phyloP scores from a whole-genome alignment of 2,888 invertebrate genomes.

The Gastracanthus pulcherrimus region DNA sequence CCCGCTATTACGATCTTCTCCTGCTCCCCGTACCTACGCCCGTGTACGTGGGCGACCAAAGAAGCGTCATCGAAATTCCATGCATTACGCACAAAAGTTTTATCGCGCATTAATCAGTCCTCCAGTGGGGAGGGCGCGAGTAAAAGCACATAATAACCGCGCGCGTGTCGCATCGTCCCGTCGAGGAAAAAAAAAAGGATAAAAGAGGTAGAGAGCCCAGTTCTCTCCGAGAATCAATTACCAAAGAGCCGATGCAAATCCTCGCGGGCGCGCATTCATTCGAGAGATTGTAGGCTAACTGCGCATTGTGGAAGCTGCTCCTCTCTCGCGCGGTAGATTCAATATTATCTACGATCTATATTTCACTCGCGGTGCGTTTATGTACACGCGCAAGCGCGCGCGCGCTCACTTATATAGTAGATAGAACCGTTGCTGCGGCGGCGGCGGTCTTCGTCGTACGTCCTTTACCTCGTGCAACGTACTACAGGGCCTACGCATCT shows the following conservation, averaged over 20 bases:
- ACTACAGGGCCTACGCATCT: no score
- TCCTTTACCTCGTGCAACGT: no score
- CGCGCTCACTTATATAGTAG: background rate
- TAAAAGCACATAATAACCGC: no score
- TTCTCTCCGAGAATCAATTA: constrained; percentile 9
- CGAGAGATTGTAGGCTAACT: background rate
- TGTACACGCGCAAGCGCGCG: background rate
- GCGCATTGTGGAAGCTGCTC: background rate
- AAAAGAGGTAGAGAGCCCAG: background rate
- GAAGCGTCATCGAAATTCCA: constrained; percentile 11
- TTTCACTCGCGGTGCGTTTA: background rate
- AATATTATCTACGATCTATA: constrained; percentile 45
- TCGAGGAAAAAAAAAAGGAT: no score
- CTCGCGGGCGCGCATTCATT: background rate
- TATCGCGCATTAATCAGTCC: constrained; percentile 29
- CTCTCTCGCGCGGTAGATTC: background rate
- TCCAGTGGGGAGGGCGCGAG: no score
- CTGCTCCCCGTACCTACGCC: background rate
- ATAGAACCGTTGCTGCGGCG: no score
- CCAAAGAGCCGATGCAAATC: constrained; percentile 7
- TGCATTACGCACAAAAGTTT: constrained; percentile 17
- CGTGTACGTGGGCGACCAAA: background rate
- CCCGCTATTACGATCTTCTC: background rate
- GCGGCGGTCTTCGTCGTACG: background rate
- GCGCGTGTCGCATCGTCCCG: no score